Evolutionary conservation across 2,113 vertebrate genomes (phyloP).

Genomic region (Phalacrocorax carbo): DNA sequence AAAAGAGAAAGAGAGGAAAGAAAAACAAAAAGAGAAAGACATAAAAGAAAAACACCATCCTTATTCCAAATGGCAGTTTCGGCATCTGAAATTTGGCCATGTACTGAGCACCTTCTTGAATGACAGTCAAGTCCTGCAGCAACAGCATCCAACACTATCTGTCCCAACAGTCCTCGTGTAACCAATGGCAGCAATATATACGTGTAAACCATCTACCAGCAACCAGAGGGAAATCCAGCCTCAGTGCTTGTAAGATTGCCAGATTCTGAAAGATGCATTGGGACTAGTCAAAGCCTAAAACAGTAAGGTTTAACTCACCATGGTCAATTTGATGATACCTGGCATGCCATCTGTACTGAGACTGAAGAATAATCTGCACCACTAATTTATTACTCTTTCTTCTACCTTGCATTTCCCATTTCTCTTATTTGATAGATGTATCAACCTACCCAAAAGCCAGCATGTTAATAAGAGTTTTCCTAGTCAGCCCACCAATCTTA

Average conservation of each 20-base stretch:
- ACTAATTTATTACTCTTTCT: background rate
- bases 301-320: background rate
- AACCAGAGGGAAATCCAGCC: background rate
- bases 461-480: background rate
- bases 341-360: background rate
- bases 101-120: background rate
- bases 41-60: background rate
- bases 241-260: background rate
- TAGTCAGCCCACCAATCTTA: background rate
- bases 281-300: background rate
- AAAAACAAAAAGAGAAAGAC: too few species aligned
- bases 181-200: background rate
- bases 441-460: background rate
- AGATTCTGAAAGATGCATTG: background rate
- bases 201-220: accelerated
- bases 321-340: background rate
- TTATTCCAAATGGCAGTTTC: background rate
- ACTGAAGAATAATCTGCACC: background rate
- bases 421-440: background rate
- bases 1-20: too few species aligned
- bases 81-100: background rate
- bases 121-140: background rate
- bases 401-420: background rate
- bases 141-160: background rate
- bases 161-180: too few species aligned